These are phyloP conservation scores for Drosophila meridiana DNA, from an alignment of 2,888 invertebrate species.

Conservation along the genomic window DNA sequence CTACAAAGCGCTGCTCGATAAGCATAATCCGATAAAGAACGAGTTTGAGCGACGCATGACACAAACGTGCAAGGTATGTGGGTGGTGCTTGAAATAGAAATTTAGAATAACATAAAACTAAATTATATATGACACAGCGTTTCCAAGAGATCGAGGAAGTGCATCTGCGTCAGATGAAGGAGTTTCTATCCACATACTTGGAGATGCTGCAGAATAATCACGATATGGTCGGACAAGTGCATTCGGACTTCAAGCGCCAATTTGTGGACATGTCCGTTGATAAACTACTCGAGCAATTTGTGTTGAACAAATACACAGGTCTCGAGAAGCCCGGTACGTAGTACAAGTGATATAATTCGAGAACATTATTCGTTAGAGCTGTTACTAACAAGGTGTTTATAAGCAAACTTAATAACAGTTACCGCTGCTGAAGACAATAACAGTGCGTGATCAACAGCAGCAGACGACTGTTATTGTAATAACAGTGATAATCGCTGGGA, in stretches of 20 bases:
- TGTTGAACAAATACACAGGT: slow-evolving; percentile 96
- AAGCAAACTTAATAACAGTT: neutral
- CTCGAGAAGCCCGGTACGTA: slow-evolving; percentile 94
- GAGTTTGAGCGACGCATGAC: slow-evolving; percentile 99
- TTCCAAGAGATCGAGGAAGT: slow-evolving; percentile 98
- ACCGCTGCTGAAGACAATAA: neutral
- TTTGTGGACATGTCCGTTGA: slow-evolving; percentile 96
- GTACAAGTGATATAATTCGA: neutral
- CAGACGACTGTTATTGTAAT: neutral
- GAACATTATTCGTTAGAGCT: neutral
- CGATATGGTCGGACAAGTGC: slow-evolving; percentile 96
- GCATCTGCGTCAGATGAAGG: slow-evolving; percentile 97
- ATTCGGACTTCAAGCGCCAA: slow-evolving; percentile 95
- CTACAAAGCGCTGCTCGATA: slow-evolving; percentile 95
- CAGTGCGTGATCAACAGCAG: neutral
- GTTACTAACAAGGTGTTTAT: neutral
- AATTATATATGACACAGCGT: slow-evolving; percentile 86
- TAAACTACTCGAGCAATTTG: slow-evolving; percentile 95
- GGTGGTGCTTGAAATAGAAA: neutral
- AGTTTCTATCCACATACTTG: slow-evolving; percentile 95
- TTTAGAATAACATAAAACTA: no score
- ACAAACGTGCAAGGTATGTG: slow-evolving; percentile 91
- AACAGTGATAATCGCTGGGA: no score
- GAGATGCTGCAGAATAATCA: slow-evolving; percentile 95
- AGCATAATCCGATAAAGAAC: slow-evolving; percentile 95